Percentiles rank a stretch among this genome's conserved stretches.
These are phyloP conservation scores for Lordiphosa andalusiaca DNA, from an alignment of 2,888 invertebrate genomes.

Conservation along the genomic window DNA sequence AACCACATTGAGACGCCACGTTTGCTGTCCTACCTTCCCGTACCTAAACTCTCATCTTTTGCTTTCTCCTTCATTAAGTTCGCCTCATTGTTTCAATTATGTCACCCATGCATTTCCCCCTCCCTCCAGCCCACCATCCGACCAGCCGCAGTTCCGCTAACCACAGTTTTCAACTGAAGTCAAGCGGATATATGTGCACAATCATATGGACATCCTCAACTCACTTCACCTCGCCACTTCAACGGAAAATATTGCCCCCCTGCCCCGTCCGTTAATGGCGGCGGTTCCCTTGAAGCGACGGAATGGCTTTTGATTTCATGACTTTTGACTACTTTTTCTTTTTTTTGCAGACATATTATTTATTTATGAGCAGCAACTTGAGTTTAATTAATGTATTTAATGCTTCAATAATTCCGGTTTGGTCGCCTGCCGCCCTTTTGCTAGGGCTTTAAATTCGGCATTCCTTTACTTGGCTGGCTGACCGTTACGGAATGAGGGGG, in stretches of 20 bases:
- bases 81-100: too few species aligned
- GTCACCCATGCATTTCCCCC: too few species aligned
- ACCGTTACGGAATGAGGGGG: slow-evolving; percentile 9
- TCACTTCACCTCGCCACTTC: slow-evolving; percentile 1
- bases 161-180: background rate
- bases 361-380: slow-evolving; percentile 70
- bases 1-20: too few species aligned
- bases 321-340: slow-evolving; percentile 42
- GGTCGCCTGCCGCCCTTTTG: too few species aligned
- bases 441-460: background rate
- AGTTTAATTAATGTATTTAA: slow-evolving; percentile 75
- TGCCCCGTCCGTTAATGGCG: background rate
- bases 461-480: slow-evolving; percentile 19
- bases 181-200: slow-evolving; percentile 2
- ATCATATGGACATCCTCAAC: background rate
- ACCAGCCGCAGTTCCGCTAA: background rate
- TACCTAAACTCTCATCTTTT: too few species aligned
- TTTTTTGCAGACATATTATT: slow-evolving; percentile 53
- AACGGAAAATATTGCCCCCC: background rate
- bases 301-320: slow-evolving; percentile 29
- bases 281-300: slow-evolving; percentile 15
- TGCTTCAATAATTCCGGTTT: slow-evolving; percentile 60
- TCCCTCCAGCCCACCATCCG: too few species aligned
- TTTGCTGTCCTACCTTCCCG: too few species aligned
- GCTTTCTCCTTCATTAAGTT: too few species aligned